Conservation (phyloP, 2,797 vertebrate genomes). For the Crypturellus tataupa region DNA sequence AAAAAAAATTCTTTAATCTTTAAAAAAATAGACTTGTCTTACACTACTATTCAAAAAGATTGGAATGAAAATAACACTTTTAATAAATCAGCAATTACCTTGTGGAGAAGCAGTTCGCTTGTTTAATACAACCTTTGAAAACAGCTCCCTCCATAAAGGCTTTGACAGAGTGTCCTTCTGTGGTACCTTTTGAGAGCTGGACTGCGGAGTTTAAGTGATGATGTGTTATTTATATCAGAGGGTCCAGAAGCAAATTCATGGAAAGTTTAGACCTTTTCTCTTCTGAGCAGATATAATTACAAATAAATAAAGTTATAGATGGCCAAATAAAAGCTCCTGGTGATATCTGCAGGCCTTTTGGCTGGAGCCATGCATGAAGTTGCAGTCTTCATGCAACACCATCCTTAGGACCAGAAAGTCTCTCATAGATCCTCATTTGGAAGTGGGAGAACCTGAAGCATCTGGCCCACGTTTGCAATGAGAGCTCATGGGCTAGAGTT, state of each 20-base stretch:
- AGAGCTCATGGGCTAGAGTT: background rate
- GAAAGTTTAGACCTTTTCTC: background rate
- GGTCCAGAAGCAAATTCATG: background rate
- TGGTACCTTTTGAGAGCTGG: background rate
- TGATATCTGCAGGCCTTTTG: background rate
- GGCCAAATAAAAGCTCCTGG: background rate
- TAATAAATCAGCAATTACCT: slow-evolving; percentile 46
- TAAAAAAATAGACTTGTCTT: slow-evolving; percentile 48
- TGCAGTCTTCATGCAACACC: fast-evolving
- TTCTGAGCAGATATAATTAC: background rate
- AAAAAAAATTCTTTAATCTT: slow-evolving; percentile 61
- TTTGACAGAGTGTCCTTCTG: background rate
- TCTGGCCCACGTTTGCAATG: background rate
- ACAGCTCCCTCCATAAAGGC: background rate
- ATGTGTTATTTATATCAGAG: background rate
- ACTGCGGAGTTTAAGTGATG: background rate
- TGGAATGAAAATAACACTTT: slow-evolving; percentile 19
- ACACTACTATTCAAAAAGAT: slow-evolving; percentile 32
- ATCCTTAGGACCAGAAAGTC: background rate
- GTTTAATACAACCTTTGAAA: slow-evolving; percentile 53
- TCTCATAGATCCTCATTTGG: background rate
- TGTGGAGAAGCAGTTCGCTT: slow-evolving; percentile 23
- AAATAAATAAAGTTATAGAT: background rate
- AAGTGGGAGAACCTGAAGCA: background rate
- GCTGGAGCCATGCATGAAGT: fast-evolving